Base-by-base conservation (phyloP, 1,140 invertebrate species). In the Zaprionus camerounensis region DNA sequence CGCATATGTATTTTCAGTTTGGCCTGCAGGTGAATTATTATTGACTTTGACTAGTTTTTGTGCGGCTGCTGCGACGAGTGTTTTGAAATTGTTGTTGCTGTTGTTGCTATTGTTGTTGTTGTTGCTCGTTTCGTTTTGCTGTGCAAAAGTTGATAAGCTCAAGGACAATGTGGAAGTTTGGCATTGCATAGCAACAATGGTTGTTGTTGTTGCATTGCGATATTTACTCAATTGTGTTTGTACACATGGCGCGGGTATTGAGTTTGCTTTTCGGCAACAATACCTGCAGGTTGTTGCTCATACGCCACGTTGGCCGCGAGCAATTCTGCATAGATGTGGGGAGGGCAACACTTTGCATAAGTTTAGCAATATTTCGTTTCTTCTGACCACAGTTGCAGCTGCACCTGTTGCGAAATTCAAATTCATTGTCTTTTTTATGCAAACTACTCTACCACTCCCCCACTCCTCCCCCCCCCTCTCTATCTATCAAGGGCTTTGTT, bases 181-280 rank as follows among this genome's bases (percentile, higher is more conserved):
- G 82, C 79, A 82, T 79, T 86, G 79, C 65, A 59, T 65, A 63
- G 65, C 41, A 36, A 59, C 51, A 59, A 65, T 41, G 58, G 67
- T 31, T 71, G 53, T 75, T 71, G 53, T 75, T 71, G 51, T 20
- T 68, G 64, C 44, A 41, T 56, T 61, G 69, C 67, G 69, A 66
- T 86, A 65, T 82, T 86, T 86, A 71, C 73, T 72, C 83, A 87
- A 86, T 87, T 87, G 83, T 87, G 71, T 79, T 78, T 86, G 78
- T 84, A 78, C 80, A 79, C 75, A 82, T 83, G 78, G 59, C 59
- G 80, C 59, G 75, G 70, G 80, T 87, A 83, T 87, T 67, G 80
- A 77, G 75, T 86, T 87, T 80, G 69, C 81, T 68, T 86, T 78
- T 71, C 68, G 68, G 68, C 68, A 76, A 76, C 68, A 76, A 66